phyloP scores from a whole-genome alignment of 1,140 invertebrate genomes.

The Drosophila ohnishii region DNA sequence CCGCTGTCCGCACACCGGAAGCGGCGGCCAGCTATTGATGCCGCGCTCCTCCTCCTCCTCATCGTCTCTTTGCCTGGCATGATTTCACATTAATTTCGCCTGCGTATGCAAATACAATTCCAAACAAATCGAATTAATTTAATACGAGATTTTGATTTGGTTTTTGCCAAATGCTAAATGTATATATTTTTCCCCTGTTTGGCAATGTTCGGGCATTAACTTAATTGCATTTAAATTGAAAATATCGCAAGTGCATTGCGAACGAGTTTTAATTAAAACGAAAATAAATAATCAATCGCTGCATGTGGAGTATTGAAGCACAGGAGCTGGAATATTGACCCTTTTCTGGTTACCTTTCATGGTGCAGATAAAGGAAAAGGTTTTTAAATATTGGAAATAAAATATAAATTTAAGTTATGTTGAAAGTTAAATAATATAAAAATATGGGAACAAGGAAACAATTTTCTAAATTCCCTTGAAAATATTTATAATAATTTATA shows the following conservation, averaged over 20 bases:
- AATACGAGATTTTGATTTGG: slow-evolving; percentile 68
- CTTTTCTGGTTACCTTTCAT: slow-evolving; percentile 5
- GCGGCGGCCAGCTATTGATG: slow-evolving; percentile 27
- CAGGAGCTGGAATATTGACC: not conserved
- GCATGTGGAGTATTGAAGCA: not conserved
- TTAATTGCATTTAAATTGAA: slow-evolving; percentile 77
- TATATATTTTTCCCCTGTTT: slow-evolving; percentile 46
- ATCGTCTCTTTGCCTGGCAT: not conserved
- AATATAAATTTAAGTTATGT: not conserved
- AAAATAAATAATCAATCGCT: slow-evolving; percentile 40
- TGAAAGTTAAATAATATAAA: too few relatives aligned
- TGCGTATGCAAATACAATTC: slow-evolving; percentile 78
- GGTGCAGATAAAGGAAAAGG: not conserved
- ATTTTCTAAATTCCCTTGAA: too few relatives aligned
- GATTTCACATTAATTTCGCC: slow-evolving; percentile 74
- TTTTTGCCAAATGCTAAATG: slow-evolving; percentile 63
- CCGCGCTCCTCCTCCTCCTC: not conserved
- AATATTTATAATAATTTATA: too few relatives aligned
- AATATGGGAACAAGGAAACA: too few relatives aligned
- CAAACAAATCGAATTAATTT: slow-evolving; percentile 80
- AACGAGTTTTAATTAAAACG: slow-evolving; percentile 64
- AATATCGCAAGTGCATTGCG: slow-evolving; percentile 56
- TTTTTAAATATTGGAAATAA: not conserved
- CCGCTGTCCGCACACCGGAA: slow-evolving; percentile 54
- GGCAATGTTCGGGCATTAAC: slow-evolving; percentile 55